Evolutionary conservation across 2,797 vertebrate genomes (phyloP), one percentile per base, ranked within the genome.

Genomic region (Numenius phaeopus): DNA sequence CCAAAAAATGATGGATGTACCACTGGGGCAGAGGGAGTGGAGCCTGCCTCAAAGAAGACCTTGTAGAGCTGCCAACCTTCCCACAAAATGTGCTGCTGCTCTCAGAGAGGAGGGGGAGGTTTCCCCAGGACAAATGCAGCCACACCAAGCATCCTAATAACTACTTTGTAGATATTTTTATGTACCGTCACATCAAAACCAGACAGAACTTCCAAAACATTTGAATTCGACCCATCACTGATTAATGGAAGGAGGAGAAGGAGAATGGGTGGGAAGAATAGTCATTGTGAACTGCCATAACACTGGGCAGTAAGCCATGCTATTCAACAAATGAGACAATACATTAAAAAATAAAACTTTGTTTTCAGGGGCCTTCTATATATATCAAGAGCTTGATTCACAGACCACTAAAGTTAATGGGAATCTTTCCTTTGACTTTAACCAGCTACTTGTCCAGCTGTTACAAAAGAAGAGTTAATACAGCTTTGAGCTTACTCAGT

Each of bases 1-100:
- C 95, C 78, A 92, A 94, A 94, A 96, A 96, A 96, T 97, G 97
- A 97, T 96, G 90, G 90, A 97, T 97, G 92, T 94, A 90, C 90
- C 85, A 97, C 91, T 97, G 91, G 93, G 94, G 94, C 94, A 95
- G 80, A 97, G 96, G 94, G 90, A 96, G 95, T 91, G 91, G 94
- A 97, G 75, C 87, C 79, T 0, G 85, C 96, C 83, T 97, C 93
- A 95, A 89, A 96, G 94, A 96, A 92, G 96, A 95, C 94, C 95
- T 97, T 97, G 94, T 98, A 97, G 92, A 91, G 84, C 92, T 97
- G 92, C 96, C 94, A 97, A 9, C 77, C 94, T 92, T 92, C 93
- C 95, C 94, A 93, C 91, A 96, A 72, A 94, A 94, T 92, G 85
- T 94, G 95, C 93, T 93, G 91, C 84, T 88, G 82, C 87, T 91